phyloP scores from a whole-genome alignment of 2,113 vertebrate genomes.

The Plotosus lineatus region DNA sequence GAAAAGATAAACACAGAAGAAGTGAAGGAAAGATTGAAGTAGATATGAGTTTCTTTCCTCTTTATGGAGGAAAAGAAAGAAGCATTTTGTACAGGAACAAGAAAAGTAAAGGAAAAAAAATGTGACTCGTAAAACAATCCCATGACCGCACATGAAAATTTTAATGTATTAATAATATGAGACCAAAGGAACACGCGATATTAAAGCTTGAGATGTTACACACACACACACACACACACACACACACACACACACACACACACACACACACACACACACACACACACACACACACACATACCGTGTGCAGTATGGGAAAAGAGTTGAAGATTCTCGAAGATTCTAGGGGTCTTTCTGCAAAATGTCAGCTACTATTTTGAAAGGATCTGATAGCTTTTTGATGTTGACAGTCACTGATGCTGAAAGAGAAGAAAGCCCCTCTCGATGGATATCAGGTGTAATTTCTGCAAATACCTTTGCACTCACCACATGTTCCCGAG shows the following conservation, averaged over 20 bases:
- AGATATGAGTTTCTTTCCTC: conserved; percentile 7
- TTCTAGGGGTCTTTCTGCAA: conserved; percentile 57
- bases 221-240: background rate
- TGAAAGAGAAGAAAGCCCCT: conserved; percentile 63
- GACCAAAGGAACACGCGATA: background rate
- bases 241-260: background rate
- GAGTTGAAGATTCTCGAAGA: conserved; percentile 55
- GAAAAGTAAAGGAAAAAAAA: conserved; percentile 32
- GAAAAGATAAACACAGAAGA: conserved; percentile 14
- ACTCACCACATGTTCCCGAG: conserved; percentile 34
- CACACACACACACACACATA: conserved; percentile 1
- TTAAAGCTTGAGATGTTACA: background rate
- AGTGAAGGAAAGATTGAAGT: conserved; percentile 12
- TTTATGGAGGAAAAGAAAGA: background rate
- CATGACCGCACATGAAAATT: background rate
- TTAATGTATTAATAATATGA: background rate
- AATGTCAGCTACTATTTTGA: conserved; percentile 68
- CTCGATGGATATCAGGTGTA: conserved; percentile 73
- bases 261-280: background rate
- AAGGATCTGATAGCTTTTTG: conserved; percentile 70
- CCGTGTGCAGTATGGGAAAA: conserved; percentile 21
- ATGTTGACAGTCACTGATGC: conserved; percentile 62
- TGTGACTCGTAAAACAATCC: conserved; percentile 22
- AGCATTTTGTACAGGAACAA: conserved; percentile 26
- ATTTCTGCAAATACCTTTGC: conserved; percentile 67